Evolutionary conservation across 2,797 vertebrate genomes (phyloP).

Genomic region (Thripadectes ignobilis): DNA sequence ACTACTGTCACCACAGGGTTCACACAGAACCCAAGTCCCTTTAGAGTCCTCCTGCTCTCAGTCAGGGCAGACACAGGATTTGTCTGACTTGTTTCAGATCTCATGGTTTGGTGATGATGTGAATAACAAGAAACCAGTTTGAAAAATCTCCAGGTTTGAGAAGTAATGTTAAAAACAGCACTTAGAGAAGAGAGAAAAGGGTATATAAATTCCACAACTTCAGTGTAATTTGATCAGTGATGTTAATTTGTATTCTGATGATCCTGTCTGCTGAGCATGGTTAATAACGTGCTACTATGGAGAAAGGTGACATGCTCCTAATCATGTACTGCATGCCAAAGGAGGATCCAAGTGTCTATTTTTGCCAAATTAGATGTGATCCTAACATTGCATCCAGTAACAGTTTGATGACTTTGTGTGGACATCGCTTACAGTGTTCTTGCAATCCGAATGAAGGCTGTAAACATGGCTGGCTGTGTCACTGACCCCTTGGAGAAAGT

Average conservation of each 20-base stretch:
- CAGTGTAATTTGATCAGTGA: neutral
- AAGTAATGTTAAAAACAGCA: neutral
- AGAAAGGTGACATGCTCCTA: neutral
- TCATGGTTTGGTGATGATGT: neutral
- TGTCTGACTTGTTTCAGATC: neutral
- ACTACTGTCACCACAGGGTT: neutral
- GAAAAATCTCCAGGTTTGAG: neutral
- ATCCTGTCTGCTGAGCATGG: neutral
- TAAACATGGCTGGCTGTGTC: neutral
- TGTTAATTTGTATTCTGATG: neutral
- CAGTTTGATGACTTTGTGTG: fast-evolving
- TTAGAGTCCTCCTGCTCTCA: neutral
- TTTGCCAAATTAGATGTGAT: neutral
- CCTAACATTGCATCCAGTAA: neutral
- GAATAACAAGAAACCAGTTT: neutral
- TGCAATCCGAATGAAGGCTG: neutral
- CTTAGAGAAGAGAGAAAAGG: neutral
- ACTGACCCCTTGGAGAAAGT: neutral
- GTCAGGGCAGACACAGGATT: neutral
- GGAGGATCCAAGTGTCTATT: neutral
- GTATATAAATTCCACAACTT: neutral
- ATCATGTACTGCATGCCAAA: neutral
- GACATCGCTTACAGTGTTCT: neutral
- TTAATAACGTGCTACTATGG: neutral
- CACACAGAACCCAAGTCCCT: neutral